These are phyloP conservation scores for Agelas oroides DNA, from an alignment of 37 sponge, comb jelly and placozoan species.

Conservation along the genomic window DNA sequence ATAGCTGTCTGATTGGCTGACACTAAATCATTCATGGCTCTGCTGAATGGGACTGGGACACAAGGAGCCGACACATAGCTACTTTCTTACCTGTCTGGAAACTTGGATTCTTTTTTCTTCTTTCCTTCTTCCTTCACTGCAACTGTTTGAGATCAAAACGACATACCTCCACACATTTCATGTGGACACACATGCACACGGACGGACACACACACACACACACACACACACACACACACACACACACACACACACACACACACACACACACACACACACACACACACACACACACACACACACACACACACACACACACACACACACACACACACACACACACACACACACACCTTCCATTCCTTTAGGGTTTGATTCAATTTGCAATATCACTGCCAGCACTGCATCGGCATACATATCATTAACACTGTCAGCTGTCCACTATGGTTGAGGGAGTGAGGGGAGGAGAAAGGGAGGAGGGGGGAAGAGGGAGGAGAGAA, in stretches of 20 bases:
- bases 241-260: too few species aligned
- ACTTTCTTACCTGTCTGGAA: conserved; percentile 16
- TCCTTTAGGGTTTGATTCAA: conserved; percentile 26
- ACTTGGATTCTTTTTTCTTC: conserved; percentile 36
- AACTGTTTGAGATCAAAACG: background rate
- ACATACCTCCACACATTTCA: background rate
- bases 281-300: too few species aligned
- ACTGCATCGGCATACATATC: conserved; percentile 99
- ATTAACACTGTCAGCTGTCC: conserved; percentile 84
- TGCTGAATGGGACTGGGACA: too few species aligned
- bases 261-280: too few species aligned
- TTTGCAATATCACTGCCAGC: conserved; percentile 83
- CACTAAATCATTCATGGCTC: too few species aligned
- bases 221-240: too few species aligned
- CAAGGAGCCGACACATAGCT: too few species aligned
- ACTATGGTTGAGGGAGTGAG: conserved; percentile 54
- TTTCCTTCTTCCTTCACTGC: conserved; percentile 10
- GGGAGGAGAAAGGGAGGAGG: background rate
- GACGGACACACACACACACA: too few species aligned
- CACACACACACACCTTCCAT: conserved; percentile 21
- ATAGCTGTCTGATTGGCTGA: too few species aligned
- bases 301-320: too few species aligned
- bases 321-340: too few species aligned
- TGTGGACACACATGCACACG: too few species aligned
- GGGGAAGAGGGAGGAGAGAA: background rate